These are phyloP conservation scores for Melanocharis versteri DNA, from an alignment of 2,113 vertebrate genomes.

Conservation along the genomic window DNA sequence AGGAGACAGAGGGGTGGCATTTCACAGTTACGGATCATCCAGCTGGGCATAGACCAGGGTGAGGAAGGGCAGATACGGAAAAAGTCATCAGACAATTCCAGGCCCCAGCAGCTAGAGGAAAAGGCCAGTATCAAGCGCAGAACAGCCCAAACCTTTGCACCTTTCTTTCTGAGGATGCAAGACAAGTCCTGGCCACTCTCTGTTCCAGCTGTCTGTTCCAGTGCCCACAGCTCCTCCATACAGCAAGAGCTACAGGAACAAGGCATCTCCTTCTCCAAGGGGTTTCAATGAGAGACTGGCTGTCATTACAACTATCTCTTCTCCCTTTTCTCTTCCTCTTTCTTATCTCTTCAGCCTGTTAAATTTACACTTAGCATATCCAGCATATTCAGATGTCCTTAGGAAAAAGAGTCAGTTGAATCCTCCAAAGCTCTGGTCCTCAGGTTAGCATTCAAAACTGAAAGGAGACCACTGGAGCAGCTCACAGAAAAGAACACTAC, in stretches of 20 bases:
- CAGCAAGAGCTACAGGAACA: neutral
- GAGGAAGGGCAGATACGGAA: neutral
- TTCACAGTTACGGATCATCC: neutral
- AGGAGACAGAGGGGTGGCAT: neutral
- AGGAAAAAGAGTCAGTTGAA: neutral
- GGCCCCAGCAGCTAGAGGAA: neutral
- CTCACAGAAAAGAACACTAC: neutral
- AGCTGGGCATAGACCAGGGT: neutral
- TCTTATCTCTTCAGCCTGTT: neutral
- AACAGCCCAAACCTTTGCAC: neutral
- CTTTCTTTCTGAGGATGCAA: neutral
- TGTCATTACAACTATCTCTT: neutral
- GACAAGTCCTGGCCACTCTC: neutral
- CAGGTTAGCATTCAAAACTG: neutral
- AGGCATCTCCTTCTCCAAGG: neutral
- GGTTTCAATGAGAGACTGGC: neutral
- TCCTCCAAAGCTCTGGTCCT: neutral
- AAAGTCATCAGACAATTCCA: neutral
- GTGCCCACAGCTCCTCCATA: neutral
- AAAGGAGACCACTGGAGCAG: neutral
- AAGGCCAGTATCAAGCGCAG: accelerated
- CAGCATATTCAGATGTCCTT: neutral
- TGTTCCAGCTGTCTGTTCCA: neutral
- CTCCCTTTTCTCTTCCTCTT: neutral
- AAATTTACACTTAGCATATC: neutral